Percentiles rank a stretch among this genome's conserved stretches.
Evolutionary conservation across 2,888 invertebrate genomes (phyloP).

Genomic region (Rapana venosa): DNA sequence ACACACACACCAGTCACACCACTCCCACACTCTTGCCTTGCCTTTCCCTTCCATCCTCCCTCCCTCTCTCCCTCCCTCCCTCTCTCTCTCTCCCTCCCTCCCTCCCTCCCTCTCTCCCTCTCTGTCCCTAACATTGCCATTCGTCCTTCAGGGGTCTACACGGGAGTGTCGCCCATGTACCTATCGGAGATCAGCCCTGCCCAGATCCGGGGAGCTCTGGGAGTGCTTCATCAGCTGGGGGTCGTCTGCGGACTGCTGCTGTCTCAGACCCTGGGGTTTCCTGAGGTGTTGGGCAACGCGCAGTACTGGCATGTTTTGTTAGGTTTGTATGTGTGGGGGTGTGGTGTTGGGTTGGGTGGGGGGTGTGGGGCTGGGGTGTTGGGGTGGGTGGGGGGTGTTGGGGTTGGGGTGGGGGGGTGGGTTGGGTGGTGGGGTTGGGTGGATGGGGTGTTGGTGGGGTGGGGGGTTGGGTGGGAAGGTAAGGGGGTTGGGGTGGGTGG

Average conservation of each 20-base stretch:
- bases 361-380: not conserved
- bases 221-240: constrained; percentile 96
- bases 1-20: too few relatives aligned
- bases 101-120: too few relatives aligned
- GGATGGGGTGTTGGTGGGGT: not conserved
- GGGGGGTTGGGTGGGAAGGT: not conserved
- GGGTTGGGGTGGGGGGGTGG: not conserved
- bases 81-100: too few relatives aligned
- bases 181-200: constrained; percentile 98
- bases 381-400: not conserved
- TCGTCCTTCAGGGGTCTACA: constrained; percentile 88
- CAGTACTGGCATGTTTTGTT: constrained; percentile 96
- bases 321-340: constrained; percentile 80
- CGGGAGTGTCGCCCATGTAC: constrained; percentile 98
- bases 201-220: constrained; percentile 90
- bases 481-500: too few relatives aligned
- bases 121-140: too few relatives aligned
- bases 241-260: constrained; percentile 95
- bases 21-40: too few relatives aligned
- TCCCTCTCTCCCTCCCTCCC: too few relatives aligned
- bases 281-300: constrained; percentile 95
- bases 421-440: not conserved
- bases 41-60: too few relatives aligned
- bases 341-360: not conserved
- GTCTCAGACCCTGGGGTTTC: constrained; percentile 96